phyloP scores from a whole-genome alignment of 2,888 invertebrate genomes.

The Dione juno region DNA sequence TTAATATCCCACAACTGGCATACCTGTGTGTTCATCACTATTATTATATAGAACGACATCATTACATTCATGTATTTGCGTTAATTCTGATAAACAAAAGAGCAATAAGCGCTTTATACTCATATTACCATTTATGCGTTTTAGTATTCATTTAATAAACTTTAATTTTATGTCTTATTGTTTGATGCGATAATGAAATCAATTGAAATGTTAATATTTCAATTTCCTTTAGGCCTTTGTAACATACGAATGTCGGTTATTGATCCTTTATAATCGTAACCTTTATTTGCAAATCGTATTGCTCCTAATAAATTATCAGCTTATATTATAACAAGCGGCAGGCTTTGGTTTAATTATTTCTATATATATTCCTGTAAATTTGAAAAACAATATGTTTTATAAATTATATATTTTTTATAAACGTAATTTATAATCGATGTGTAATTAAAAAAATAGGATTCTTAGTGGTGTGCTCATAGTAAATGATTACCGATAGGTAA shows the following conservation, averaged over 20 bases:
- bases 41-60: background rate
- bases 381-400: no score
- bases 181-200: conserved; percentile 52
- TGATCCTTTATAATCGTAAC: conserved; percentile 53
- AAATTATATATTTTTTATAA: no score
- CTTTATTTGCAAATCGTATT: conserved; percentile 58
- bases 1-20: background rate
- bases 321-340: background rate
- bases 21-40: background rate
- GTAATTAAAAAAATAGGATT: no score
- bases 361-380: no score
- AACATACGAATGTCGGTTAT: conserved; percentile 53
- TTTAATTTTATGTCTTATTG: conserved; percentile 45
- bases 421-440: no score
- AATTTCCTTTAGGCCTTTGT: conserved; percentile 62
- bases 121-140: conserved; percentile 29
- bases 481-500: no score
- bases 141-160: conserved; percentile 24
- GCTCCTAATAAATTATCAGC: background rate
- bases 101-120: conserved; percentile 13
- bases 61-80: background rate
- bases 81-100: conserved; percentile 18
- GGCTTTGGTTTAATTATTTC: no score
- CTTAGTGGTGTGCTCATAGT: no score
- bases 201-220: conserved; percentile 65